These are phyloP conservation scores for Agrochola lychnidis DNA, from an alignment of 2,888 invertebrate species.

Conservation along the genomic window DNA sequence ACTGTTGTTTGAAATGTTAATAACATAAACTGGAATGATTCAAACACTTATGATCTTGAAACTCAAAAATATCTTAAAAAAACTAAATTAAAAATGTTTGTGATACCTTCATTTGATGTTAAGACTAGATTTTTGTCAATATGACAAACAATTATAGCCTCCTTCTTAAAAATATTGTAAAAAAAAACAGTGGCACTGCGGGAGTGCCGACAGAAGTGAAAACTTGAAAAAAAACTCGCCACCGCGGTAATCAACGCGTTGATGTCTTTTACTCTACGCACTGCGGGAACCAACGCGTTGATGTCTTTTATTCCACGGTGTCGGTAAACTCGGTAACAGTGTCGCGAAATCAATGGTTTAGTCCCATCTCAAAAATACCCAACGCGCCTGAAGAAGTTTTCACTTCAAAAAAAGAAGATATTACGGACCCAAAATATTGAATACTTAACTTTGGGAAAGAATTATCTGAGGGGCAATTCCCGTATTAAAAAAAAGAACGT, in stretches of 20 bases:
- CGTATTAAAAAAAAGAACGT: neutral
- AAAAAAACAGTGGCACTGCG: neutral
- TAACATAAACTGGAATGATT: constrained; percentile 35
- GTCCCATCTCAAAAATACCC: too few species aligned
- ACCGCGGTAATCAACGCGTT: too few species aligned
- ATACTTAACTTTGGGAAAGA: constrained; percentile 32
- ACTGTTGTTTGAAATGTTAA: neutral
- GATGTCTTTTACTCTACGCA: too few species aligned
- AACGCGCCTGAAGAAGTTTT: too few species aligned
- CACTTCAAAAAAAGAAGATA: neutral
- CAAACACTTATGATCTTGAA: neutral
- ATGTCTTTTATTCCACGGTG: too few species aligned
- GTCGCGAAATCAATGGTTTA: too few species aligned
- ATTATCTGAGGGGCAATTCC: neutral
- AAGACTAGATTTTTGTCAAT: constrained; percentile 22
- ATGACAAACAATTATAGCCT: constrained; percentile 16
- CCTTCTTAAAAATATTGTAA: neutral
- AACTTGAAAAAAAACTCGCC: too few species aligned
- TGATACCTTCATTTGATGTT: neutral
- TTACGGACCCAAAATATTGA: constrained; percentile 28
- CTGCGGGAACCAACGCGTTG: too few species aligned
- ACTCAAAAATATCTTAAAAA: neutral
- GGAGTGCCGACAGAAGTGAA: too few species aligned
- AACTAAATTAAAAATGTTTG: neutral
- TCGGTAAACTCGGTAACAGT: too few species aligned